A percentile compares a stretch with the other conserved stretches of the same genome.
phyloP scores from a whole-genome alignment of 2,113 vertebrate genomes.

The Myocastor coypus region DNA sequence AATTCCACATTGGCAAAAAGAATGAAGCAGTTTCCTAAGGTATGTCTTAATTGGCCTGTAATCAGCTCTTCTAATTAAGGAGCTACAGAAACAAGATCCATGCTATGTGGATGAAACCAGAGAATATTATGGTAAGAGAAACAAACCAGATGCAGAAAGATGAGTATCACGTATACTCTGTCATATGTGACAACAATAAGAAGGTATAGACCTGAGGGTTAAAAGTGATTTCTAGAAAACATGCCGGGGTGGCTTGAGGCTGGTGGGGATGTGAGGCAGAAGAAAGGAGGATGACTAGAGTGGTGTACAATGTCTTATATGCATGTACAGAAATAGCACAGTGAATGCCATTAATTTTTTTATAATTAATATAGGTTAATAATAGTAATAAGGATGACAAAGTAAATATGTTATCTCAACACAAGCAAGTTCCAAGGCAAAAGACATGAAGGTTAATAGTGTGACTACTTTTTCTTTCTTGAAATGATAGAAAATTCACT shows the following conservation, averaged over 20 bases:
- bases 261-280: neutral
- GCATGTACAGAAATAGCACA: neutral
- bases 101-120: neutral
- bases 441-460: neutral
- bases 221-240: neutral
- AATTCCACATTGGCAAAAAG: neutral
- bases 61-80: neutral
- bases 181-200: neutral
- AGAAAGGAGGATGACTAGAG: neutral
- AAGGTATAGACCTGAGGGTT: neutral
- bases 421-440: neutral
- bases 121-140: neutral
- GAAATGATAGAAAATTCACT: neutral
- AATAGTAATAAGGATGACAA: neutral
- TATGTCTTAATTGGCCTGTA: neutral
- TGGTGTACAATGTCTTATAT: neutral
- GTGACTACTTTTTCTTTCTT: neutral
- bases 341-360: neutral
- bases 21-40: neutral
- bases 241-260: neutral
- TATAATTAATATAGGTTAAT: neutral
- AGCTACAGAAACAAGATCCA: neutral
- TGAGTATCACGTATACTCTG: neutral
- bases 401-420: neutral
- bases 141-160: neutral